phyloP scores from a whole-genome alignment of 1,140 invertebrate genomes.

The Chrysoperla carnea region DNA sequence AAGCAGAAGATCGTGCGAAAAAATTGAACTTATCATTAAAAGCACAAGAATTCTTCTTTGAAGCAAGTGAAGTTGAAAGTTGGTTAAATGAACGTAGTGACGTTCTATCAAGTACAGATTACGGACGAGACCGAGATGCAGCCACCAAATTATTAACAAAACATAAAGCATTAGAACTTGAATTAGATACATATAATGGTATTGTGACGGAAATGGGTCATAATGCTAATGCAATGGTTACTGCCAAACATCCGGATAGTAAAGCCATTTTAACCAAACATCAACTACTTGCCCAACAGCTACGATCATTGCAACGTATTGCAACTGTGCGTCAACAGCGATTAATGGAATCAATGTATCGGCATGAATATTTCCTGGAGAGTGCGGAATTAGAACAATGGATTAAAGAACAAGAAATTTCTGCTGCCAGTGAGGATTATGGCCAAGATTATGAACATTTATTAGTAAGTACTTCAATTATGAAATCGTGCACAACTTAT shows the following conservation, averaged over 20 bases:
- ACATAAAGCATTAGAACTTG: slow-evolving; percentile 81
- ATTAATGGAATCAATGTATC: slow-evolving; percentile 77
- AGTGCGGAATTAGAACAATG: slow-evolving; percentile 81
- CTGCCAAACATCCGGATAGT: slow-evolving; percentile 57
- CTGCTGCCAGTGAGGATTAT: slow-evolving; percentile 86
- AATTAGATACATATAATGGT: slow-evolving; percentile 83
- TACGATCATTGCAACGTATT: slow-evolving; percentile 63
- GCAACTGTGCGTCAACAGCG: slow-evolving; percentile 63
- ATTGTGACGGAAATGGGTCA: slow-evolving; percentile 86
- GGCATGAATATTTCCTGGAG: slow-evolving; percentile 87
- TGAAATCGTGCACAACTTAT: slow-evolving; percentile 1
- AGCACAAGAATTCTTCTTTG: slow-evolving; percentile 79
- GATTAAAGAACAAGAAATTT: slow-evolving; percentile 85
- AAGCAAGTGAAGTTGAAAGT: slow-evolving; percentile 80
- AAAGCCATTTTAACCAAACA: slow-evolving; percentile 64
- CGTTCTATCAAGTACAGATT: slow-evolving; percentile 62
- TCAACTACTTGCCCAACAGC: slow-evolving; percentile 53
- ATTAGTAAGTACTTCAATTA: slow-evolving; percentile 33
- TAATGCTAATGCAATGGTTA: slow-evolving; percentile 61
- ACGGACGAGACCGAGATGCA: slow-evolving; percentile 72
- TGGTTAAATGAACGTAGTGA: slow-evolving; percentile 83
- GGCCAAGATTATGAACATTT: slow-evolving; percentile 95
- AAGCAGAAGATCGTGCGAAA: slow-evolving; percentile 49
- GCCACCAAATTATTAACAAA: slow-evolving; percentile 82
- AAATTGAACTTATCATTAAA: slow-evolving; percentile 72